A percentile compares a stretch with the other conserved stretches of the same genome.
These are phyloP conservation scores for Eudasyphora cyanicolor DNA, from an alignment of 2,888 invertebrate genomes.

Conservation along the genomic window DNA sequence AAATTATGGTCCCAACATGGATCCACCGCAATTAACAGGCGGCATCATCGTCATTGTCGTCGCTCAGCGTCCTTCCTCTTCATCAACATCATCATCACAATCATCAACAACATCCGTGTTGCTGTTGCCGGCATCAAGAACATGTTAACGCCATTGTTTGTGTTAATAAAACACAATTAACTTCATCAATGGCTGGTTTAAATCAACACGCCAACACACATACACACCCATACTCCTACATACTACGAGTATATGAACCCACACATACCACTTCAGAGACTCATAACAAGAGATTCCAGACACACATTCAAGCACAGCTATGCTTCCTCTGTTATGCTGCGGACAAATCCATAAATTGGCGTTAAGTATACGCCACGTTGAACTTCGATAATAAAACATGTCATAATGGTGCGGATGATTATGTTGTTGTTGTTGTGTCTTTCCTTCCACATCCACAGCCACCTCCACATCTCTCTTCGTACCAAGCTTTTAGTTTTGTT, in stretches of 20 bases:
- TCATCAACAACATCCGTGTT: too few species aligned
- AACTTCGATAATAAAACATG: slow-evolving; percentile 54
- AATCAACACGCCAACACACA: slow-evolving; percentile 37
- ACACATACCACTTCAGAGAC: too few species aligned
- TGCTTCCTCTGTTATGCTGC: slow-evolving; percentile 43
- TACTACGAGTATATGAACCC: too few species aligned
- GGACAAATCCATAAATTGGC: slow-evolving; percentile 61
- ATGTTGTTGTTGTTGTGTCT: slow-evolving; percentile 69
- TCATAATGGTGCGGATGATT: slow-evolving; percentile 65
- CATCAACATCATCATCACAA: neutral
- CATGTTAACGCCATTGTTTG: slow-evolving; percentile 75
- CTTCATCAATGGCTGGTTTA: slow-evolving; percentile 75
- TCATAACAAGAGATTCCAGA: slow-evolving; percentile 69
- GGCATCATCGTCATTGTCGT: neutral
- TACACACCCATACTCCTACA: slow-evolving; percentile 1
- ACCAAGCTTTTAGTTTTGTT: too few species aligned
- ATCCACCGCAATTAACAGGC: slow-evolving; percentile 37
- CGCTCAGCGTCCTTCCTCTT: too few species aligned
- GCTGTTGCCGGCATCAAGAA: slow-evolving; percentile 59
- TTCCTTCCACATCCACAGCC: too few species aligned
- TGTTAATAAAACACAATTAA: slow-evolving; percentile 79
- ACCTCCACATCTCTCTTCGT: too few species aligned
- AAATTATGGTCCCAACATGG: neutral
- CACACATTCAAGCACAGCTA: slow-evolving; percentile 10
- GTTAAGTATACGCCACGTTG: slow-evolving; percentile 60